Percentiles rank a stretch among this genome's conserved stretches.
phyloP scores from a whole-genome alignment of 2,888 invertebrate species.

The Isoperla grammatica region DNA sequence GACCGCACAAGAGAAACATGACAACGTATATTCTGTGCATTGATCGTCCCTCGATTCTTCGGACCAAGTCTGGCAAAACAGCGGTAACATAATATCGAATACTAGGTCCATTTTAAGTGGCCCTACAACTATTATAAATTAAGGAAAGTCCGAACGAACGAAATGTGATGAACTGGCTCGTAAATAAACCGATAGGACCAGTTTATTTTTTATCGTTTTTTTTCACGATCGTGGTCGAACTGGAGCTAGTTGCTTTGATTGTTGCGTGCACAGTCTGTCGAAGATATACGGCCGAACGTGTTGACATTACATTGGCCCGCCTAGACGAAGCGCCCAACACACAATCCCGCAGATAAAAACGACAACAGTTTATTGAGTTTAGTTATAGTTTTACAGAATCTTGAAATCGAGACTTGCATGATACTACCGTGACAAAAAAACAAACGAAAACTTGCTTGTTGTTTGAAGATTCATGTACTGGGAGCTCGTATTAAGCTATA shows the following conservation, averaged over 20 bases:
- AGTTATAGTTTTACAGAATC: conserved; percentile 17
- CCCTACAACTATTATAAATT: conserved; percentile 24
- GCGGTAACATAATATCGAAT: conserved; percentile 20
- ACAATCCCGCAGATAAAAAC: conserved; percentile 14
- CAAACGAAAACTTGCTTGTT: no score
- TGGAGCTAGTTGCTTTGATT: background rate
- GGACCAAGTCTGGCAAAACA: conserved; percentile 1
- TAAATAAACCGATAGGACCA: conserved; percentile 22
- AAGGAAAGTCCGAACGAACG: conserved; percentile 18
- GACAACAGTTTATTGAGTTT: conserved; percentile 17
- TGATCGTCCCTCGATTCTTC: no score
- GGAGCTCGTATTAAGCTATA: no score
- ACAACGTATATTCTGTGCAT: no score
- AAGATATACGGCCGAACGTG: conserved; percentile 11
- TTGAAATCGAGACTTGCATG: background rate
- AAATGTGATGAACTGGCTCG: conserved; percentile 20
- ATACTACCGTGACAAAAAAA: no score
- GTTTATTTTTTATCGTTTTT: conserved; percentile 3
- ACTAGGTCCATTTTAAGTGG: conserved; percentile 17
- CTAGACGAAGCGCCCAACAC: conserved; percentile 3
- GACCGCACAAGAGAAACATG: no score
- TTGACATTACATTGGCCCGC: conserved; percentile 21
- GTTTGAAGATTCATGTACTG: no score
- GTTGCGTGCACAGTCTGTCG: background rate
- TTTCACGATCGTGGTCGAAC: background rate